These are phyloP conservation scores for Drosophila triauraria DNA, from an alignment of 1,140 invertebrate species.

Conservation along the genomic window DNA sequence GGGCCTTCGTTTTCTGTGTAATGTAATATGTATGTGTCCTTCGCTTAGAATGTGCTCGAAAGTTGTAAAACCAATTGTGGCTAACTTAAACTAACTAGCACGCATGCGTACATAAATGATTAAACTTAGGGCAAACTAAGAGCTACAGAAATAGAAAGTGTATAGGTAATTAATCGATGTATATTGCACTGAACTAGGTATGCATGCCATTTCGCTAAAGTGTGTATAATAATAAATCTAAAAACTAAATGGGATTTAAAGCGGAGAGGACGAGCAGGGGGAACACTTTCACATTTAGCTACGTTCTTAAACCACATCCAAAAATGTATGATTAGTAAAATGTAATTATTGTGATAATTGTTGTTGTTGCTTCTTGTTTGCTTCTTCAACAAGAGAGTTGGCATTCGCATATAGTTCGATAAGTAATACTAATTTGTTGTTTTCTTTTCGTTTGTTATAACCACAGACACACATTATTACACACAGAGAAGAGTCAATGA, in stretches of 20 bases:
- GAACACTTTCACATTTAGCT: constrained; percentile 77
- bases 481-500: constrained; percentile 78
- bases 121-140: constrained; percentile 44
- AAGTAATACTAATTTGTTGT: constrained; percentile 80
- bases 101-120: constrained; percentile 44
- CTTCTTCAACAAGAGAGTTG: constrained; percentile 60
- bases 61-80: constrained; percentile 63
- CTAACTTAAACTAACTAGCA: constrained; percentile 77
- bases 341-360: constrained; percentile 70
- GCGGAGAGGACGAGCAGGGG: constrained; percentile 19
- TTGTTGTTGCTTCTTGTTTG: constrained; percentile 45
- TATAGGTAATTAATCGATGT: constrained; percentile 58
- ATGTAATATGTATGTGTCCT: constrained; percentile 35
- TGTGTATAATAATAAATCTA: constrained; percentile 39
- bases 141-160: constrained; percentile 44
- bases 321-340: constrained; percentile 74
- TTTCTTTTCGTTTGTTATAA: constrained; percentile 58
- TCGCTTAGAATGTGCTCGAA: constrained; percentile 67
- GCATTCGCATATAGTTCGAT: constrained; percentile 74
- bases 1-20: constrained; percentile 32
- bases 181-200: constrained; percentile 81
- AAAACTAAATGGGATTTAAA: constrained; percentile 68
- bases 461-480: constrained; percentile 72
- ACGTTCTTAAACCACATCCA: constrained; percentile 79
- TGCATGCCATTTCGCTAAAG: constrained; percentile 72